A percentile compares a stretch with the other conserved stretches of the same genome.
Evolutionary conservation across 2,113 vertebrate genomes (phyloP).

Genomic region (Chiloscyllium plagiosum): DNA sequence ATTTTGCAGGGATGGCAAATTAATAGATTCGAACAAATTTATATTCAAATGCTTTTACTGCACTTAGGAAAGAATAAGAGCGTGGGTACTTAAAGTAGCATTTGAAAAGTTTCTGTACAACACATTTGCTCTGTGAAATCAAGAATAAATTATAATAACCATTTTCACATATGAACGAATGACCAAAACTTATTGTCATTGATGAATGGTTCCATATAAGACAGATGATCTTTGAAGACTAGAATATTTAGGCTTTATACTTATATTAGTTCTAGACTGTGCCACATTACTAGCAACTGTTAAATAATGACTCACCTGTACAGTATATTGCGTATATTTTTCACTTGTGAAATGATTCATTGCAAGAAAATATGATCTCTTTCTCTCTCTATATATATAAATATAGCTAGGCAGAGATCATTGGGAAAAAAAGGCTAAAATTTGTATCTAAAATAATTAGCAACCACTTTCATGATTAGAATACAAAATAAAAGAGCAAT

Average conservation of each 20-base stretch:
- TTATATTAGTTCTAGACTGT: slow-evolving; percentile 10
- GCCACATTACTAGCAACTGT: neutral
- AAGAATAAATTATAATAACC: slow-evolving; percentile 10
- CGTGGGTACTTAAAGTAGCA: neutral
- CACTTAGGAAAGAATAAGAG: too few relatives aligned
- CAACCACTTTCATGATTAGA: neutral
- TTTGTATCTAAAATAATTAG: slow-evolving; percentile 6
- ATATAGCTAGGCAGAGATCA: neutral
- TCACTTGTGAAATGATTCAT: neutral
- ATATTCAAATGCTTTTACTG: neutral
- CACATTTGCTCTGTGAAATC: neutral
- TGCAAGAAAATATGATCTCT: neutral
- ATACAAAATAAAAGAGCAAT: neutral
- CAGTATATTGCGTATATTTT: slow-evolving; percentile 1
- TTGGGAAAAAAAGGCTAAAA: neutral
- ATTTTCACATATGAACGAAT: neutral
- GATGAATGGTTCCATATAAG: neutral
- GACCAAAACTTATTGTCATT: slow-evolving; percentile 10
- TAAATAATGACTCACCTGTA: neutral
- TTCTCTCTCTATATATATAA: too few relatives aligned
- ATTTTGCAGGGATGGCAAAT: neutral
- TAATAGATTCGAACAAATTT: slow-evolving; percentile 5
- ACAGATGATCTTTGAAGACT: neutral
- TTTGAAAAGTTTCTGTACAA: neutral
- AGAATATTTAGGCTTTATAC: neutral